Evolutionary conservation across 2,113 vertebrate species (phyloP).

Genomic region (Myocastor coypus): DNA sequence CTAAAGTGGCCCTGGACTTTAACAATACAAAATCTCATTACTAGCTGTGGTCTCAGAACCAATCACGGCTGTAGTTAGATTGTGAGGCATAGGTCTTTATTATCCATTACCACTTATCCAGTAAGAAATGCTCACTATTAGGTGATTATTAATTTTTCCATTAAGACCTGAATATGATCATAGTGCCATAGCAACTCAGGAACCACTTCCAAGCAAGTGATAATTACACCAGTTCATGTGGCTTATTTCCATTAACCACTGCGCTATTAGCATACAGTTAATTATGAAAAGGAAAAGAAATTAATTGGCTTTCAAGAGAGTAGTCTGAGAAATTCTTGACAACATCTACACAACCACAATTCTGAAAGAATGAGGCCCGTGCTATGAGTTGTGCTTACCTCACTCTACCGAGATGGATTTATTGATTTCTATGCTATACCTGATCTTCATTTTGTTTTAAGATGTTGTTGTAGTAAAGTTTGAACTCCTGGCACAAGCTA

Average conservation of each 20-base stretch:
- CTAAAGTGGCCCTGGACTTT: neutral
- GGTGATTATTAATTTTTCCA: neutral
- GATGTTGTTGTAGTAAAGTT: neutral
- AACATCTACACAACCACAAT: neutral
- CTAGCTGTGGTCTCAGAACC: neutral
- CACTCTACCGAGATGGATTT: neutral
- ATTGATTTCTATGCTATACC: neutral
- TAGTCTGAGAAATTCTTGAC: neutral
- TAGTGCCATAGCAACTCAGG: neutral
- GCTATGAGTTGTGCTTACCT: neutral
- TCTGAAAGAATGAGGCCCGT: neutral
- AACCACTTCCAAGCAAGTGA: conserved; percentile 9
- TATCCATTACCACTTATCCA: neutral
- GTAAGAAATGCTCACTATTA: neutral
- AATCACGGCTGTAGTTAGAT: neutral
- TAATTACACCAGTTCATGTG: conserved; percentile 10
- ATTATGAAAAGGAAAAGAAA: conserved; percentile 17
- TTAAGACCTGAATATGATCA: conserved; percentile 4
- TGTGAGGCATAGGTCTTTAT: neutral
- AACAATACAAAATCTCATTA: neutral
- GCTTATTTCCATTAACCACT: conserved; percentile 12
- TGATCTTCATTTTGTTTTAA: neutral
- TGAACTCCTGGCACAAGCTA: neutral
- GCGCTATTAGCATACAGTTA: conserved; percentile 3
- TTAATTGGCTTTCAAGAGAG: conserved; percentile 37